Evolutionary conservation across 2,797 vertebrate genomes (phyloP).

Genomic region (Ptychobarbus kaznakovi): DNA sequence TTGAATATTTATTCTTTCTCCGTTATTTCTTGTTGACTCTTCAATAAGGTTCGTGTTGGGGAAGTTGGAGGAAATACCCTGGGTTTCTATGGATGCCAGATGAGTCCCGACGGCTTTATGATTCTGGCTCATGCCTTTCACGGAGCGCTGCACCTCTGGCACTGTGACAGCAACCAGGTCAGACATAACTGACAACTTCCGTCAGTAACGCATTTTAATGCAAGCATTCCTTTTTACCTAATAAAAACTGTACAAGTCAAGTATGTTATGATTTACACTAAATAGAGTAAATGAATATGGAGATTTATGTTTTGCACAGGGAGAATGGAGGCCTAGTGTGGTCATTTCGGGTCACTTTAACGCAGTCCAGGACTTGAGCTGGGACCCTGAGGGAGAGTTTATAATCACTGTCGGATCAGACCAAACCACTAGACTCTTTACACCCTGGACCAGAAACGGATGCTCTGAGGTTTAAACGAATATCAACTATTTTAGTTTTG

Average conservation of each 20-base stretch:
- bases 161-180: conserved; percentile 75
- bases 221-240: not conserved
- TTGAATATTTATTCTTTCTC: not conserved
- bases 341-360: conserved; percentile 94
- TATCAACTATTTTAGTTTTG: not conserved
- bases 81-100: conserved; percentile 95
- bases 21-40: not conserved
- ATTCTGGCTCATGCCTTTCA: conserved; percentile 94
- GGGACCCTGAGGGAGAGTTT: conserved; percentile 97
- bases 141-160: conserved; percentile 95
- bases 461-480: conserved; percentile 74
- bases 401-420: conserved; percentile 90
- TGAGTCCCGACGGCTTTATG: conserved; percentile 90
- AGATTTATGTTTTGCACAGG: conserved; percentile 70
- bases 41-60: conserved; percentile 90
- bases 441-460: conserved; percentile 87
- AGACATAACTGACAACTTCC: conserved; percentile 67
- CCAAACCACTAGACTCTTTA: conserved; percentile 93
- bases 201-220: not conserved
- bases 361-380: conserved; percentile 90
- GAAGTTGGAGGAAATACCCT: conserved; percentile 98
- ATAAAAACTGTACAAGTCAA: not conserved
- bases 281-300: not conserved
- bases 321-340: conserved; percentile 88
- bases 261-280: not conserved